Base-by-base conservation (phyloP, 2,113 vertebrate species). In the Alethe castanea region DNA sequence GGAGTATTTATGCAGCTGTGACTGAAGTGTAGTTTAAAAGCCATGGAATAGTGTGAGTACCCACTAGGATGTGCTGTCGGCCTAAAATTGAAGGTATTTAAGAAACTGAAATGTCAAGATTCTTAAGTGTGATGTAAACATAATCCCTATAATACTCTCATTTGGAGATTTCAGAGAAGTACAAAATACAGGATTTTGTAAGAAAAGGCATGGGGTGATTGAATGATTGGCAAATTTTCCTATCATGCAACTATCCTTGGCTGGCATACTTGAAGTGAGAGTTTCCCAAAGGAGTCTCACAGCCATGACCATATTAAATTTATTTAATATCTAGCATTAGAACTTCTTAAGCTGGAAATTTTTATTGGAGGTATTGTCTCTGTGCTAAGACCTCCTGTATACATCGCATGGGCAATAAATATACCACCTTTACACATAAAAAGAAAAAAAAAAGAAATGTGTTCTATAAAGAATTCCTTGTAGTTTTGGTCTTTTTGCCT, bases 11-110 rank as follows among this genome's bases (percentile, higher is more conserved):
- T 40, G 47, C 15, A 60, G 47, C 60, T 67, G 1, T 24, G 42
- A 25, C 28, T 38, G 40, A 82, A 36, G 15, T 44, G 5, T 3
- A 38, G 38, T 47, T 62, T 17, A 70, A 56, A 40, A 48, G 24
- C n/a, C 29, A 5, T 12, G 35, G 52, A 87, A 67, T 26, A 60
- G 31, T 59, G 40, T 48, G 15, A 45, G 31, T 38, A 61, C 42
- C 98, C 98, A 97, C 97, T 96, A 97, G 98, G 96, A 31, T 60
- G 97, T 92, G 94, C 98, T 98, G 81, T 94, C 3, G 88, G 76
- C 95, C 96, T 97, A 91, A 92, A 96, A 59, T 92, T 96, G 92
- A 83, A 92, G 0, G 2, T 54, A 8, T 29, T 47, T 72, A 26
- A 29, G 29, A 50, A 12, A 19, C 22, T 8, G 19, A 61, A 77